Evolutionary conservation across 92 coral and sea anemone species (phyloP), one percentile per base, ranked within the genome.

Genomic region (Blastomussa wellsi): DNA sequence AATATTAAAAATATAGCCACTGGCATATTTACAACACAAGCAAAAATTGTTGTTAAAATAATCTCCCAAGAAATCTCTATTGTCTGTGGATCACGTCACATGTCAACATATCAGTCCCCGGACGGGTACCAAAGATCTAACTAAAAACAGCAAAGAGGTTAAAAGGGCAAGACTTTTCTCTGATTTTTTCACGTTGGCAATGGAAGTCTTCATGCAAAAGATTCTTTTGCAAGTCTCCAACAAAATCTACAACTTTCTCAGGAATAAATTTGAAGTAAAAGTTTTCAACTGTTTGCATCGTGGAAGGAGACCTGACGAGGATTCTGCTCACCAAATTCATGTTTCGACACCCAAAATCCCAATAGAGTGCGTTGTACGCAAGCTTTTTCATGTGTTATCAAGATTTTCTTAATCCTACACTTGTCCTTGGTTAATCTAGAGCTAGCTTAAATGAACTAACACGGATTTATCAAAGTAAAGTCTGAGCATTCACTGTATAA

Each of bases 121-220:
- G 20, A 62, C 87, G 87, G 87, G 87, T 83, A 83, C 87, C 87
- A 29, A 74, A 82, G 78, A 51, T 53, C n/a, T 52, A 13, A 37
- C 57, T 70, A 17, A 8, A 37, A 70, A 70, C 75, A 70, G 75
- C 41, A 3, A 8, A 28, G 16, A 70, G 75, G 48, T 70, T 62
- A 75, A 48, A 48, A 48, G 28, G 62, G n/a, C 37, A 17, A 37
- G 17, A 19, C 44, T 10, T 8, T 47, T 8, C 29, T 22, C 65
- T 57, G 65, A 8, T 20, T 20, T 70, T 67, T 33, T 2, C 11
- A 37, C 15, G 12, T 31, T 33, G 20, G 29, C 14, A 36, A 33
- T 0, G 0, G 20, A 48, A 8, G 13, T 2, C 26, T 3, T 2
- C 20, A 9, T 17, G 22, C 11, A 8, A 15, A 24, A 33, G 4